Base-by-base conservation (phyloP, 2,113 vertebrate genomes). In the Podarcis cretensis region DNA sequence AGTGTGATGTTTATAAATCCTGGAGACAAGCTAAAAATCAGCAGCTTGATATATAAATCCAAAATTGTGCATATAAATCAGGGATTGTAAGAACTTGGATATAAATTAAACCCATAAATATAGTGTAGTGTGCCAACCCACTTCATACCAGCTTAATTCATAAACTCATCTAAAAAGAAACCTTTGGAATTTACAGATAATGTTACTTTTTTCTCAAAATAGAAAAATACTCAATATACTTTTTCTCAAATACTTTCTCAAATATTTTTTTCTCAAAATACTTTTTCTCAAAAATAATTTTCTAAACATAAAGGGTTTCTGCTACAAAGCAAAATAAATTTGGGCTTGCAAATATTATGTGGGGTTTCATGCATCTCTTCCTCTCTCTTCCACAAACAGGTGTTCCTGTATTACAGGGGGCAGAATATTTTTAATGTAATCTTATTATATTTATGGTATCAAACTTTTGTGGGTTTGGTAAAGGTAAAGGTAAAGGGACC, bases 61-160 rank as follows among this genome's bases (percentile, higher is more conserved):
- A 75, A 91, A 89, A 23, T 0, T 21, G 9, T 81, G 54, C 25
- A 6, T 81, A 89, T 74, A 90, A 92, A 85, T 90, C 84, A 91
- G 6, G 25, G 68, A 83, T 83, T 1, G 63, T 40, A 91, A 66
- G 25, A 69, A 85, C 16, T 78, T 81, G 71, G 16, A 85, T 35
- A 84, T 89, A 92, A 92, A 89, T 91, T 74, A 92, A 93, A 92
- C 0, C 6, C 68, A 68, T 57, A 94, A 89, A 88, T 85, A 86
- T 48, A 54, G 78, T 78, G 30, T 18, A 20, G 65, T 88, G 57
- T 65, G 20, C 30, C 84, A 85, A 21, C 12, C 30, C 37, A 84
- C 43, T 89, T 40, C 76, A 57, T 74, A 66, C 25, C 16, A 85
- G 77, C 48, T 85, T 84, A 35, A 85, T 81, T 85, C 21, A 74